Evolutionary conservation across 2,113 vertebrate genomes (phyloP), one percentile per base, ranked within the genome.

Genomic region (Suncus etruscus): DNA sequence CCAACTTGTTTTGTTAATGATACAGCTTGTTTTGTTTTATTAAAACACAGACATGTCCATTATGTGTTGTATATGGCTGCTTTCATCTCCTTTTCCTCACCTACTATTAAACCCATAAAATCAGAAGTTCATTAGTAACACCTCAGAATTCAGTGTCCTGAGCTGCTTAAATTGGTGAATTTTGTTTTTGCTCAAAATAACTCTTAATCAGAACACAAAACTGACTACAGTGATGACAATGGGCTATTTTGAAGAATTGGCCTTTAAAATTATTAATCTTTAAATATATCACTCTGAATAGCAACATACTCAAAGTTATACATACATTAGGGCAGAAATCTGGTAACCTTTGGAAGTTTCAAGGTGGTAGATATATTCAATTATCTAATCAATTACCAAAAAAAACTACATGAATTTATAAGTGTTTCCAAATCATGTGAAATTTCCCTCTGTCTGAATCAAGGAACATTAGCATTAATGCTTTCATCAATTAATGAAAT

Each of bases 331-430:
- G 72, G 9, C 31, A 58, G 39, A 66, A 61, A 48, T 91, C 84
- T 86, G 25, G 29, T 86, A 87, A 93, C 63, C 25, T 86, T 94
- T 89, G 48, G 9, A 84, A 77, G 25, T 81, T 88, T 90, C 70
- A 93, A 20, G 15, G 76, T 85, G 91, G 24, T 73, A n/a, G 93
- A 29, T 91, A 86, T 50, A 86, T 22, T 92, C 74, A 83, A 83
- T 90, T 81, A 81, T 65, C 76, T 58, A 70, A 91, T 54, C 54
- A 54, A 54, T 54, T 11, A 89, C 90, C 77, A 12, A 94, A 93
- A 73, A 88, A 91, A 79, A 78, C 65, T 63, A 32, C 20, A 20
- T 87, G 50, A 77, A 11, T 70, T 69, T 24, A 70, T 24, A 70
- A 87, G 32, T 47, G 0, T 89, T 90, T 94, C 77, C 39, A 83